Base-by-base conservation (phyloP, 2,797 vertebrate species). In the Eidolon dupreanum region DNA sequence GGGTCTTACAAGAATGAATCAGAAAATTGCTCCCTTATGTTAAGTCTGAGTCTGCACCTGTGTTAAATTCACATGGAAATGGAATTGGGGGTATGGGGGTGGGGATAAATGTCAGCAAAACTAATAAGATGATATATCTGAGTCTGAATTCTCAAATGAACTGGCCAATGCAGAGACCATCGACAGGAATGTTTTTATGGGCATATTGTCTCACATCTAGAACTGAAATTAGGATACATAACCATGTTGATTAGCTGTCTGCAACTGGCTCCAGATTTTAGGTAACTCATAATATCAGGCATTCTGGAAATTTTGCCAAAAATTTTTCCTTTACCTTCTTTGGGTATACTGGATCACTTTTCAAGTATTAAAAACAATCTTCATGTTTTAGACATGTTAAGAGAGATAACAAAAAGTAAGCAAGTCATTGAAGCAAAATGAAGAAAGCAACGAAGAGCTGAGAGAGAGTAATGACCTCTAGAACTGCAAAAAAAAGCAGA, bases 21-120 rank as follows among this genome's bases (percentile, higher is more conserved):
- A 98, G 98, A 98, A 99, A 99, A 98, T 98, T 98, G 98, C 88
- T 98, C 98, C 98, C 98, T 98, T 98, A 98, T 98, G 98, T 98
- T 96, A 97, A 93, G 95, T 66, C 97, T 95, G 84, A 98, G 94
- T 97, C 98, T 98, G 98, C 98, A 98, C 98, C 98, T 98, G 98
- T 97, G 98, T 98, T 98, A 98, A 98, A 98, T 98, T 98, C 98
- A 97, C 95, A 97, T 98, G 95, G 75, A 98, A 98, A 95, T 94
- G 86, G 96, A 98, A 97, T 77, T 89, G 78, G 79, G 49, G 51
- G 26, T 46, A 38, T 94, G 94, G 92, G 97, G 96, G 96, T 93
- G 95, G 97, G 97, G 97, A 98, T 96, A 97, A 96, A 98, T 7
- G 46, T 94, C 93, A 97, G 94, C 82, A 95, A 97, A 96, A 97